Evolutionary conservation across 64 coral and sea anemone genomes (phyloP), one percentile per base, ranked within the genome.

Genomic region (Pachyseris speciosa): DNA sequence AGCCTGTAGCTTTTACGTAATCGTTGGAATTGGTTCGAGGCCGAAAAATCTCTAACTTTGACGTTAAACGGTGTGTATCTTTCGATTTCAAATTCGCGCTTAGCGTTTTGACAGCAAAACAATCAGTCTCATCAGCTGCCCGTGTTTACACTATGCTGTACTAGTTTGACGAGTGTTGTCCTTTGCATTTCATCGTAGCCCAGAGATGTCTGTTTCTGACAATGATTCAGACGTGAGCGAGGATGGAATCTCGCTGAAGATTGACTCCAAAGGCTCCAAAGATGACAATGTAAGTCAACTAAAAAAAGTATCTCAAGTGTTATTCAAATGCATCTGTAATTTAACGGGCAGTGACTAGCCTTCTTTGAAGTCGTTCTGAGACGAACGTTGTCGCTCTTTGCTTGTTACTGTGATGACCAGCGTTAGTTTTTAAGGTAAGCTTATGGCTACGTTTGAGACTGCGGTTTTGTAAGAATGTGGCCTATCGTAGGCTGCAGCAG

Each of bases 161-260:
- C 58, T 79, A 12, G 13, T 34, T 80, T 37, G 17, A 9, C 24
- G 16, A 20, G 1, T 71, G 32, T 11, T 42, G 4, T 41, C 16
- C 53, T 86, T 69, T 67, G 19, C 32, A 20, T 86, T 70, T 70
- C 27, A 40, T 55, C 31, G 15, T 12, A 86, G 63, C 32, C 26
- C 48, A 1, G 70, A 25, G 0, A 91, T 92, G 89, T 92, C 89
- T 22, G 48, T 33, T 7, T 92, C 89, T 22, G 89, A 92, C 36
- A 81, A 81, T 25, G 89, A 92, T 71, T 92, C 89, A 59, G 89
- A 92, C 42, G 78, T 92, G 2, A 92, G 89, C 37, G 89, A 92
- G 75, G 89, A 92, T 57, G 89, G 89, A 15, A 92, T 92, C 37
- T 83, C 48, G 16, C 8, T 92, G 26, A 92, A 84, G 53, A 92